These are phyloP conservation scores for Protomyctophum bolini DNA, from an alignment of 2,113 vertebrate species.

Conservation along the genomic window DNA sequence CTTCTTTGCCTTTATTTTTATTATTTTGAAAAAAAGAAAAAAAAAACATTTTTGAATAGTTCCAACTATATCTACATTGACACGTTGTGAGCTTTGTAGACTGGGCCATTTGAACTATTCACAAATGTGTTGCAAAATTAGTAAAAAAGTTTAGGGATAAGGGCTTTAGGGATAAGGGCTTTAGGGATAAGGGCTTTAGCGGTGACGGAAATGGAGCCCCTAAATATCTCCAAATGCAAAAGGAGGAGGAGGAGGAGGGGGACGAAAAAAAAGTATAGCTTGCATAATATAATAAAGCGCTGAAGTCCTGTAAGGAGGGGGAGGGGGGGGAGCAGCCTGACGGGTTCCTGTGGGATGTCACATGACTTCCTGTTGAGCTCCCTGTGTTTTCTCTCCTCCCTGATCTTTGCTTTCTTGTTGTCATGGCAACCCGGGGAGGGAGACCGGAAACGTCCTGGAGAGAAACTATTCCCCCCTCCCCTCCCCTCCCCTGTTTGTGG, in stretches of 20 bases:
- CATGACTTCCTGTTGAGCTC: slow-evolving; percentile 52
- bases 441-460: slow-evolving; percentile 2
- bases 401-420: slow-evolving; percentile 1
- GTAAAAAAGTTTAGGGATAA: no score
- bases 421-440: slow-evolving; percentile 6
- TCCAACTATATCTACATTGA: neutral
- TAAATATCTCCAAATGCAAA: slow-evolving; percentile 82
- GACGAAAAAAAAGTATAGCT: slow-evolving; percentile 68
- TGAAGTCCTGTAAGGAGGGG: slow-evolving; percentile 43
- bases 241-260: slow-evolving; percentile 79
- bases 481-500: slow-evolving; percentile 12
- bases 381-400: slow-evolving; percentile 22
- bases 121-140: no score
- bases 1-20: no score
- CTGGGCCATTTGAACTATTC: no score
- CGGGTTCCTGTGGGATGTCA: slow-evolving; percentile 61
- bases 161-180: no score
- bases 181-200: no score
- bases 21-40: no score
- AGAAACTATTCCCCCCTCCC: neutral
- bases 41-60: neutral
- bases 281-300: slow-evolving; percentile 40
- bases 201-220: no score
- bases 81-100: no score
- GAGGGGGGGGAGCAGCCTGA: slow-evolving; percentile 29